Base-by-base conservation (phyloP, 2,113 vertebrate species). In the Vidua chalybeata region DNA sequence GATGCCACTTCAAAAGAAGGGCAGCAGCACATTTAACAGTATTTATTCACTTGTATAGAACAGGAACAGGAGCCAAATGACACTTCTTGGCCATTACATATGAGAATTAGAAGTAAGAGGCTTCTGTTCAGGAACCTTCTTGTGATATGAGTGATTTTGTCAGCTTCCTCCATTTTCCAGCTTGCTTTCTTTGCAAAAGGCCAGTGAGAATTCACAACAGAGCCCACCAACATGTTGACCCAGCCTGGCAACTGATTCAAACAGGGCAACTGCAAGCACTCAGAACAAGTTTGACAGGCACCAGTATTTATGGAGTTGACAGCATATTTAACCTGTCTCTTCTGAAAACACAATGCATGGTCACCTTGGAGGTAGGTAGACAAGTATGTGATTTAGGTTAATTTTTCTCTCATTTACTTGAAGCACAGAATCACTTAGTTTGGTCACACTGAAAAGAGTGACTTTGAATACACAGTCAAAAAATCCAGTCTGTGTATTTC, bases 401-500 rank as follows among this genome's bases (percentile, higher is more conserved):
- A 79, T 76, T 87, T 93, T 95, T 62, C 59, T 69, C 88, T 91
- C 43, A 74, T 85, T 59, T 72, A 80, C 67, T 94, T 69, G 43
- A 79, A 83, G 83, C 33, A 81, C 24, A 49, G 37, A 74, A 49
- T 61, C 59, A 81, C 35, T 90, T 51, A 63, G 48, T 20, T 28
- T 37, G 27, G 72, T 27, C 72, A 14, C 43, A 66, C 46, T 84
- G 89, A 80, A 59, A 90, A 71, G 51, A 59, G 30, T 62, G 23
- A 39, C 56, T 92, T 85, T 37, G 21, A 51, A 39, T 26, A 67
- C 14, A 51, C 15, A 51, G 62, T n/a, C 3, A 35, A 77, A 84
- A 86, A 88, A 84, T 54, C 21, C 48, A 75, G 35, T 22, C 76
- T 55, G 4, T 55, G 18, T 48, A 39, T 88, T 90, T 86, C 26